Percentiles rank a stretch among this genome's conserved stretches.
phyloP scores from a whole-genome alignment of 2,113 vertebrate species.

The Poeciliopsis retropinna region DNA sequence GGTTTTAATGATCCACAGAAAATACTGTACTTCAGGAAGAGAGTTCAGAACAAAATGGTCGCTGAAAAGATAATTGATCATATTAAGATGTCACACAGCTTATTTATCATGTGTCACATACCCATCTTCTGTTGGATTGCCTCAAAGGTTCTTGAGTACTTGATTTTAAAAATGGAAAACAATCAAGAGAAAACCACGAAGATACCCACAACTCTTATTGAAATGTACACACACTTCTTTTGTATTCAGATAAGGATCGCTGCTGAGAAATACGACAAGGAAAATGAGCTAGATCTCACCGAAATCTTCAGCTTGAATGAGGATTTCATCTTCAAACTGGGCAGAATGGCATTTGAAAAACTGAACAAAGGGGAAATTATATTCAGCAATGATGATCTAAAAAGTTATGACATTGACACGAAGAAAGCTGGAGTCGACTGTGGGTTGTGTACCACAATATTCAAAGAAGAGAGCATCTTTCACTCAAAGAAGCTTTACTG shows the following conservation, averaged over 20 bases:
- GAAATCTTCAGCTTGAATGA: slow-evolving; percentile 17
- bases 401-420: slow-evolving; percentile 15
- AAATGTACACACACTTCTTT: slow-evolving; percentile 48
- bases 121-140: slow-evolving; percentile 52
- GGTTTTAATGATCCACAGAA: slow-evolving; percentile 52
- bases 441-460: slow-evolving; percentile 39
- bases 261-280: neutral
- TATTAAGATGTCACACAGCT: slow-evolving; percentile 22
- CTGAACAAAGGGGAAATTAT: slow-evolving; percentile 18
- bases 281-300: neutral
- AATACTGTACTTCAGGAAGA: slow-evolving; percentile 41
- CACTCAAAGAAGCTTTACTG: slow-evolving; percentile 8
- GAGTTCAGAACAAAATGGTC: slow-evolving; percentile 8
- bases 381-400: neutral
- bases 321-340: slow-evolving; percentile 34
- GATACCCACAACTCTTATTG: slow-evolving; percentile 41
- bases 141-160: neutral
- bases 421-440: slow-evolving; percentile 16
- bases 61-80: slow-evolving; percentile 25
- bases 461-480: slow-evolving; percentile 19
- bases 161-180: neutral
- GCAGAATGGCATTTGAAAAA: slow-evolving; percentile 45
- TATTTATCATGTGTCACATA: slow-evolving; percentile 55
- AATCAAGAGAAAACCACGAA: neutral
- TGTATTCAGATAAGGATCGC: neutral